Evolutionary conservation across 2,888 invertebrate species (phyloP).

Genomic region (Rhodophaea formosa): DNA sequence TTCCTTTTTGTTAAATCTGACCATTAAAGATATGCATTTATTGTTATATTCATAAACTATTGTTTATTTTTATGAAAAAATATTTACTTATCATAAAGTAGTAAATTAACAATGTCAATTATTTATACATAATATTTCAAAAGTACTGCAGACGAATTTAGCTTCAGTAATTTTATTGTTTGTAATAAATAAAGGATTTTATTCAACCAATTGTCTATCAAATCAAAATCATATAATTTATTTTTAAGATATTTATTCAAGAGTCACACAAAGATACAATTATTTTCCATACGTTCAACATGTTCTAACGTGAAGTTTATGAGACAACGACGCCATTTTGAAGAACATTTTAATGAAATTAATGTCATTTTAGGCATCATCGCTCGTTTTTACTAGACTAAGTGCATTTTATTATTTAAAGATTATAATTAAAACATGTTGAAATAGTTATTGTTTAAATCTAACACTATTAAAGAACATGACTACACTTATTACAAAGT

Average conservation of each 20-base stretch:
- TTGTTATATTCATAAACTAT: too few relatives aligned
- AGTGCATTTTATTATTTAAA: slow-evolving; percentile 37
- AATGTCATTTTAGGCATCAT: slow-evolving; percentile 34
- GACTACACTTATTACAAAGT: slow-evolving; percentile 20
- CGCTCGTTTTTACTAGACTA: slow-evolving; percentile 33
- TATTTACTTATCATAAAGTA: too few relatives aligned
- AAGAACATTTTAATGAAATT: slow-evolving; percentile 35
- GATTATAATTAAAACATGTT: slow-evolving; percentile 54
- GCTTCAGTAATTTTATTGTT: not conserved
- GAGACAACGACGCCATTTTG: slow-evolving; percentile 36
- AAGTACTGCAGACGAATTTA: not conserved
- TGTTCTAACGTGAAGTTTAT: slow-evolving; percentile 47
- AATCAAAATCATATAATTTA: slow-evolving; percentile 48
- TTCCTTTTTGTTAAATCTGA: too few relatives aligned
- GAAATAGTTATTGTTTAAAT: slow-evolving; percentile 42
- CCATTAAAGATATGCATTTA: too few relatives aligned
- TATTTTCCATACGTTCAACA: slow-evolving; percentile 57
- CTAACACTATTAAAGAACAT: slow-evolving; percentile 40
- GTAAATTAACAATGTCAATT: too few relatives aligned
- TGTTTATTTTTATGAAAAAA: too few relatives aligned
- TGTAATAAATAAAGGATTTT: not conserved
- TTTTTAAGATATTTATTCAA: slow-evolving; percentile 55
- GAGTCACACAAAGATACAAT: slow-evolving; percentile 69
- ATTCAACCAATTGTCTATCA: slow-evolving; percentile 32
- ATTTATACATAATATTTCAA: too few relatives aligned